Evolutionary conservation across 2,113 vertebrate species (phyloP), one percentile per base, ranked within the genome.

Genomic region (Micronycteris hirsuta): DNA sequence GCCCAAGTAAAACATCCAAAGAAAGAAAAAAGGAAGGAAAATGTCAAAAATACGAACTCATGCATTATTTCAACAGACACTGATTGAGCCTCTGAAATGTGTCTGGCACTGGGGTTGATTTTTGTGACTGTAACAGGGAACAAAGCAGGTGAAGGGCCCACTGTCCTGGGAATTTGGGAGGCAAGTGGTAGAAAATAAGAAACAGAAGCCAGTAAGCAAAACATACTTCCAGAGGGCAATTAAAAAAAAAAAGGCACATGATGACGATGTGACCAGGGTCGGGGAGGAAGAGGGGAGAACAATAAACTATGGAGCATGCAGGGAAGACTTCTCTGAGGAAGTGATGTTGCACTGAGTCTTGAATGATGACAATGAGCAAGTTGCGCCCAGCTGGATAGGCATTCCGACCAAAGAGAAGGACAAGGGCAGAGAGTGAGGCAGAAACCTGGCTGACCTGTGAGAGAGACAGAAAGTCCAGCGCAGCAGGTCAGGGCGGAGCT

Each of bases 311-410:
- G 58, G 24, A 33, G 16, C 43, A 4, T 36, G 17, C 24, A 1
- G 31, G n/a, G 41, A 41, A 17, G 47, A 4, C 15, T 74, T 68
- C 56, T 28, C 36, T 8, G 19, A 43, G 43, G n/a, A 33, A 19
- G 33, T 11, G 54, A 28, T 2, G 10, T 9, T 7, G 47, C 41
- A 5, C 11, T 1, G 3, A 71, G 20, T 6, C 7, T 31, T n/a
- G 45, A n/a, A 11, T 15, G 65, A 12, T n/a, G 74, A 19, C 3
- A 26, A 9, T 0, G 3, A 49, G 7, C 7, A 47, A 1, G 19
- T 12, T 0, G 9, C 9, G 1, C 20, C 13, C 28, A 33, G 61
- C 61, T 31, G 58, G 17, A 15, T 2, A 11, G 61, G 28, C 61
- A 65, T 33, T 33, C 61, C 5, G 13, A 2, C 13, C 61, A 15